Percentiles rank a stretch among this genome's conserved stretches.
phyloP scores from a whole-genome alignment of 2,113 vertebrate genomes.

The Ailurus styani region DNA sequence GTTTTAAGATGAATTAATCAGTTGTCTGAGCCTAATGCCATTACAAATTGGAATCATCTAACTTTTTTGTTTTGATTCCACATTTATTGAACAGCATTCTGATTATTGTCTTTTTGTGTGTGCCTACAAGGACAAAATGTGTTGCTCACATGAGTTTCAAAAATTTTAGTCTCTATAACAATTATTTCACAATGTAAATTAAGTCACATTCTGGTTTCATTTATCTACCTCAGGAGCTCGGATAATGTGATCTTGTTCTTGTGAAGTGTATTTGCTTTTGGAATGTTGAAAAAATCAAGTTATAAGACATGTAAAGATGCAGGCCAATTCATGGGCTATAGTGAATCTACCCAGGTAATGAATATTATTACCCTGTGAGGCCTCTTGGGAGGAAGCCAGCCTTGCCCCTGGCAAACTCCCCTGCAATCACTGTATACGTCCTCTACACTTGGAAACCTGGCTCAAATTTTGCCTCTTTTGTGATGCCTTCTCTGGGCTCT shows the following conservation, averaged over 20 bases:
- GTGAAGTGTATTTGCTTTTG: constrained; percentile 10
- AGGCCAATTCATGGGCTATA: neutral
- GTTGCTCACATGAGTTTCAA: neutral
- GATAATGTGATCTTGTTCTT: neutral
- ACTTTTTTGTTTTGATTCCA: constrained; percentile 43
- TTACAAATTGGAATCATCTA: constrained; percentile 29
- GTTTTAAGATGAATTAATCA: constrained; percentile 44
- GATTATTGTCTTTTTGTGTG: constrained; percentile 22
- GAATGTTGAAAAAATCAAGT: constrained; percentile 23
- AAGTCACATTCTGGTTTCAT: constrained; percentile 47
- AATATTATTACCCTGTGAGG: neutral
- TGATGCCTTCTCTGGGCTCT: neutral
- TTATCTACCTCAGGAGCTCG: constrained; percentile 24
- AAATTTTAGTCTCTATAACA: neutral
- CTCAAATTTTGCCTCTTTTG: neutral
- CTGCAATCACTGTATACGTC: neutral
- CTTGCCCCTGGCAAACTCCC: neutral
- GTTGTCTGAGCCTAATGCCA: neutral
- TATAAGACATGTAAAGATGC: neutral
- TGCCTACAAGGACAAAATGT: constrained; percentile 2
- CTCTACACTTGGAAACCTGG: neutral
- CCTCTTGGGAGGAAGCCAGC: neutral
- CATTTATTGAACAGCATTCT: constrained; percentile 27
- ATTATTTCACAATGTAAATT: constrained; percentile 46
- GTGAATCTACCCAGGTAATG: constrained; percentile 12